phyloP scores from a whole-genome alignment of 2,888 invertebrate species.

The Villa cingulata region DNA sequence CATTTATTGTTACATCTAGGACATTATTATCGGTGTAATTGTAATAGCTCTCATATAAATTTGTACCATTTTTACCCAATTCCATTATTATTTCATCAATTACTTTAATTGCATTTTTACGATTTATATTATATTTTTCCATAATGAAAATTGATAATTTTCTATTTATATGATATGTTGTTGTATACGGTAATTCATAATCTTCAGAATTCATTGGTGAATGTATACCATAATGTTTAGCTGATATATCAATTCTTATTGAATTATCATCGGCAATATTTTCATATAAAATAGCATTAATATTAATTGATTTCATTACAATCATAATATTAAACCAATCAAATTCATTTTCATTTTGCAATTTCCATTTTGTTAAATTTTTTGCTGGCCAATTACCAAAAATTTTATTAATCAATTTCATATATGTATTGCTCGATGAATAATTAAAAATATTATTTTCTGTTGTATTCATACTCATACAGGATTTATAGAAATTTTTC shows the following conservation, averaged over 20 bases:
- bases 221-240: not conserved
- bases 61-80: not conserved
- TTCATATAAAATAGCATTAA: not conserved
- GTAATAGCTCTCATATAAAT: not conserved
- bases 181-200: not conserved
- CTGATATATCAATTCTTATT: not conserved
- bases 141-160: not conserved
- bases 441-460: not conserved
- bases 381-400: slow-evolving; percentile 1
- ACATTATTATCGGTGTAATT: not conserved
- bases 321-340: not conserved
- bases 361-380: not conserved
- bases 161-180: not conserved
- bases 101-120: not conserved
- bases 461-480: not conserved
- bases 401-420: not conserved
- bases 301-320: not conserved
- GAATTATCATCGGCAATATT: not conserved
- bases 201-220: not conserved
- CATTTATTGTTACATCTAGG: not conserved
- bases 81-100: not conserved
- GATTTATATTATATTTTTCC: not conserved
- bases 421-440: not conserved
- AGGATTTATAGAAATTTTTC: slow-evolving; percentile 1
- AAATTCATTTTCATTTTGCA: not conserved